Base-by-base conservation (phyloP, 2,888 invertebrate species). In the Pheosia gnoma region DNA sequence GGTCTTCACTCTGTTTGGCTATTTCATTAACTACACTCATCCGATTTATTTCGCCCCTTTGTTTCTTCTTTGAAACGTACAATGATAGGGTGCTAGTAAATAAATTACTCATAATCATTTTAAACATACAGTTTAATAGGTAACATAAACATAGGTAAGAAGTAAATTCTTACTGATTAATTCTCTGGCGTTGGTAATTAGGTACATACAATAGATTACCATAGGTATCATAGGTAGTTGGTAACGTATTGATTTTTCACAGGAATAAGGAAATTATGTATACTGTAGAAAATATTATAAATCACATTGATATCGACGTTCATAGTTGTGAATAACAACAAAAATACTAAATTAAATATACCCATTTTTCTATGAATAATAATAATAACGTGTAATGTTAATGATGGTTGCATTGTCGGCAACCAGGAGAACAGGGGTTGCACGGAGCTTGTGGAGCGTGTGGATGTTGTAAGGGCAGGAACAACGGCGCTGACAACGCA, bases 371-470 rank as follows among this genome's bases (percentile, higher is more conserved):
- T 3, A 43, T n/a, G 3, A 5, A 47, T 47, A 41, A 41, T 41
- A 47, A n/a, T 0, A 5, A 47, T 7, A 47, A n/a, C 11, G n/a
- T 9, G 11, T 57, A 49, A 41, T 38, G 68, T 79, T 79, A 90
- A 74, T 85, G 92, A 65, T 86, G 93, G 57, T 84, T 86, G 68
- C 94, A 94, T 73, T 94, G 94, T 41, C 93, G 80, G 62, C 94
- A 94, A 66, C 94, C 94, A 4, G 94, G 93, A 3, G 89, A 71
- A 64, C 94, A 94, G 3, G 94, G 90, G 58, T 85, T 84, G 64
- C 90, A 90, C 3, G 86, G 74, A 0, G 78, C 74, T 0, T 88
- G 85, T 0, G 88, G 82, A 0, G 80, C 80, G 56, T 87, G 90
- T 38, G 83, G 89, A 65, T 89, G 91, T 51, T 93, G 94, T 4